Evolutionary conservation across 2,113 vertebrate species (phyloP).

Genomic region (Hydrolagus affinis): DNA sequence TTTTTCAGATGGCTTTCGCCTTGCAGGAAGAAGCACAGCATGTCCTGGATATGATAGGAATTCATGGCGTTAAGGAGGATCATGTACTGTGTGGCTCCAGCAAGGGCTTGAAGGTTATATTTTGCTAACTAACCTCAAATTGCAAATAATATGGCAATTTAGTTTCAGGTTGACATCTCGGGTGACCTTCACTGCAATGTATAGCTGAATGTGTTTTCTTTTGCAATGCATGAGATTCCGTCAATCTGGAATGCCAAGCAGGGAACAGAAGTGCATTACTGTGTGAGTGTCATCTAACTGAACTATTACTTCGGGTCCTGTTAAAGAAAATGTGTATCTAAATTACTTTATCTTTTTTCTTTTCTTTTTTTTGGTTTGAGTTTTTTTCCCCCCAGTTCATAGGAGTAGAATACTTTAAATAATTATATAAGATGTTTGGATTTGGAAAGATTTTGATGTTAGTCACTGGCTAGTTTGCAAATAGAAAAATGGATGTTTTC

Average conservation of each 20-base stretch:
- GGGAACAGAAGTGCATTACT: neutral
- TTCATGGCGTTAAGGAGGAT: neutral
- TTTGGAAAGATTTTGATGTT: neutral
- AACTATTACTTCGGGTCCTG: neutral
- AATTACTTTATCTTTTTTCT: neutral
- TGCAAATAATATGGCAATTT: neutral
- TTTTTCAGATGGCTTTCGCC: neutral
- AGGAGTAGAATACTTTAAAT: neutral
- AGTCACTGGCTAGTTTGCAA: neutral
- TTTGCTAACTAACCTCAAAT: neutral
- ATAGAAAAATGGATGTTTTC: neutral
- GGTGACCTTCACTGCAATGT: neutral
- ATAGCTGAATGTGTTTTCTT: neutral
- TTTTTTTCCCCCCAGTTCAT: neutral
- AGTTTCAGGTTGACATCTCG: neutral
- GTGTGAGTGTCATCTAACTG: neutral
- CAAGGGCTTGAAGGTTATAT: conserved; percentile 14
- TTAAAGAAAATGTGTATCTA: neutral
- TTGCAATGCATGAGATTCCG: neutral
- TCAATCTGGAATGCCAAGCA: neutral
- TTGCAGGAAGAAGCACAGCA: conserved; percentile 13
- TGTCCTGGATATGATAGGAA: neutral
- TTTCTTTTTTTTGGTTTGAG: neutral
- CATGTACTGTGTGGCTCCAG: neutral
- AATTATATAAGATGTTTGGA: neutral